Percentiles rank a stretch among this genome's conserved stretches.
These are phyloP conservation scores for Allygus modestus DNA, from an alignment of 2,888 invertebrate genomes.

Conservation along the genomic window DNA sequence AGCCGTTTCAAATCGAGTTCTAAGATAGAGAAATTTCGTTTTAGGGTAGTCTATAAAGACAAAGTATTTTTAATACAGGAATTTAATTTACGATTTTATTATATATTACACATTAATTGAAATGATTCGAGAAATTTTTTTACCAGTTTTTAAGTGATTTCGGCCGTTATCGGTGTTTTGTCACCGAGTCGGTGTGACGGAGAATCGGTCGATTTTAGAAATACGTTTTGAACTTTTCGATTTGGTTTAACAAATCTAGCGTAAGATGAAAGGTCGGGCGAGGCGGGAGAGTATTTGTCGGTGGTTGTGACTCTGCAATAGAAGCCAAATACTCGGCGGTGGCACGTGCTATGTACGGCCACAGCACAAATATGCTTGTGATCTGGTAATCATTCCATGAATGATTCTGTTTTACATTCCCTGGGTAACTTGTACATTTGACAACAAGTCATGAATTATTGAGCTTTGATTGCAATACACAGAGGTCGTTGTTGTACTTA, in stretches of 20 bases:
- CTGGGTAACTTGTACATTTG: slow-evolving; percentile 33
- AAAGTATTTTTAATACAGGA: slow-evolving; percentile 42
- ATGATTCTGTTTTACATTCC: slow-evolving; percentile 61
- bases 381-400: slow-evolving; percentile 61
- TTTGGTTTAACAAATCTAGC: slow-evolving; percentile 56
- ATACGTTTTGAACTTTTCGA: slow-evolving; percentile 31
- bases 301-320: slow-evolving; percentile 17
- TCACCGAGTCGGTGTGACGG: neutral
- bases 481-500: slow-evolving; percentile 57
- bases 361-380: slow-evolving; percentile 49
- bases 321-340: slow-evolving; percentile 44
- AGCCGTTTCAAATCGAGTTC: slow-evolving; percentile 10
- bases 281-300: neutral
- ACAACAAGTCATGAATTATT: slow-evolving; percentile 49
- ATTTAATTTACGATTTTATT: slow-evolving; percentile 28
- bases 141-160: slow-evolving; percentile 4
- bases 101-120: neutral
- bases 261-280: neutral
- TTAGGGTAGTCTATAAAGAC: slow-evolving; percentile 45
- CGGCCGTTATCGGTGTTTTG: neutral
- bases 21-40: slow-evolving; percentile 12
- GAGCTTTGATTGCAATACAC: slow-evolving; percentile 60
- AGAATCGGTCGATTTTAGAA: slow-evolving; percentile 11
- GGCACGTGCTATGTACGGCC: slow-evolving; percentile 26
- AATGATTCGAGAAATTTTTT: neutral